phyloP scores from a whole-genome alignment of 1,140 invertebrate species.

The Caenorhabditis briggsae region DNA sequence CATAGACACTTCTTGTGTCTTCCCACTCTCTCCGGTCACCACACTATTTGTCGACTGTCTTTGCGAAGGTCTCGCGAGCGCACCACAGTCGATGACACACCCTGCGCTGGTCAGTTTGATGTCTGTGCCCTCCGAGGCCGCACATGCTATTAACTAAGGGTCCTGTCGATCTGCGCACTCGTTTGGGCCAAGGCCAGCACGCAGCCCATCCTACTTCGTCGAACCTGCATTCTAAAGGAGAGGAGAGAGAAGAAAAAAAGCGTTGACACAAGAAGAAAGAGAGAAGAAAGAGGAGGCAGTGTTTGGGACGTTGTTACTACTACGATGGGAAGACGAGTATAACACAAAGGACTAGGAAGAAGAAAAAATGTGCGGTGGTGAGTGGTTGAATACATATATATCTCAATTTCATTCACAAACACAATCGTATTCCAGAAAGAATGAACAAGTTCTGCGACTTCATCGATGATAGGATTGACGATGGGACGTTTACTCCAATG shows the following conservation, averaged over 20 bases:
- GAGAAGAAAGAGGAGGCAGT: not conserved
- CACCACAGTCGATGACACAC: not conserved
- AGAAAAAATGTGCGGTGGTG: constrained; percentile 28
- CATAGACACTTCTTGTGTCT: not conserved
- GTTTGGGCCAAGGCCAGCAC: not conserved
- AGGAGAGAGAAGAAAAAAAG: not conserved
- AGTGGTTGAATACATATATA: not conserved
- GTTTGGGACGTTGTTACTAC: not conserved
- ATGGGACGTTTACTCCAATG: constrained; percentile 11
- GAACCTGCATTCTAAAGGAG: constrained; percentile 36
- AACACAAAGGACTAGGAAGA: not conserved
- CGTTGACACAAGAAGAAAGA: no score
- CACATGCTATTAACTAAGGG: not conserved
- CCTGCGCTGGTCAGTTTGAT: not conserved
- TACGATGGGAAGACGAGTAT: constrained; percentile 28
- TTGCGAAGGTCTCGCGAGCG: not conserved
- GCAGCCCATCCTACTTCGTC: not conserved
- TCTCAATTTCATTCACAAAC: constrained; percentile 2
- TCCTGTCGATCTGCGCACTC: not conserved
- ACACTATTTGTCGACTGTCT: not conserved
- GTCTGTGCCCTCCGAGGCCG: not conserved
- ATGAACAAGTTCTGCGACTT: constrained; percentile 37
- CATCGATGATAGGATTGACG: constrained; percentile 44
- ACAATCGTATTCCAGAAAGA: not conserved
- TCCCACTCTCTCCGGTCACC: not conserved